These are phyloP conservation scores for Chymomyza amoena DNA, from an alignment of 2,888 invertebrate genomes.

Conservation along the genomic window DNA sequence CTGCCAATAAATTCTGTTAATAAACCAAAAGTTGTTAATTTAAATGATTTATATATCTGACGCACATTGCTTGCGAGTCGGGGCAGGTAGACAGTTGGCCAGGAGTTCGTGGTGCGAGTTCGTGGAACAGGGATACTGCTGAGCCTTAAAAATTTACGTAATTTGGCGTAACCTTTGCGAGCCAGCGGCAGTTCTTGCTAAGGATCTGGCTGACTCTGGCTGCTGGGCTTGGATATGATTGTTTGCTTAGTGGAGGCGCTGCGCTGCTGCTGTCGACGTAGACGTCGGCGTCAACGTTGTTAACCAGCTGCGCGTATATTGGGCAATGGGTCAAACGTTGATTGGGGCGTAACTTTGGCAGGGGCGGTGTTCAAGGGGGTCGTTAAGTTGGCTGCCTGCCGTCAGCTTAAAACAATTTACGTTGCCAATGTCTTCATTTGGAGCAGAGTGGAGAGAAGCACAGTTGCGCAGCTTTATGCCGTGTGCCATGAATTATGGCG, in stretches of 20 bases:
- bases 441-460: conserved; percentile 33
- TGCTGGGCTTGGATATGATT: conserved; percentile 16
- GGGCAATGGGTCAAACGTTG: conserved; percentile 1
- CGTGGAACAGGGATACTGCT: conserved; percentile 42
- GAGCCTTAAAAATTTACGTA: conserved; percentile 71
- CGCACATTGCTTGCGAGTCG: conserved; percentile 18
- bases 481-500: conserved; percentile 70
- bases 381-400: conserved; percentile 33
- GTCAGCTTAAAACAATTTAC: conserved; percentile 73
- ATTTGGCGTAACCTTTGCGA: conserved; percentile 66
- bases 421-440: conserved; percentile 68
- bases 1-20: conserved; percentile 77
- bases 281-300: conserved; percentile 18
- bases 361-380: neutral
- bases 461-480: conserved; percentile 35
- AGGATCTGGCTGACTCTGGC: neutral
- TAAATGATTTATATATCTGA: conserved; percentile 75
- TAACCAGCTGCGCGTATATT: conserved; percentile 5
- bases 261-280: neutral
- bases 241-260: conserved; percentile 37
- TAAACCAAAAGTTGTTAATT: conserved; percentile 77
- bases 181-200: conserved; percentile 25
- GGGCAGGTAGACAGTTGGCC: neutral
- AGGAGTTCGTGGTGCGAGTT: neutral
- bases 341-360: conserved; percentile 20